Evolutionary conservation across 2,888 invertebrate genomes (phyloP), one percentile per base, ranked within the genome.

Genomic region (Spatulosminthurus flaviceps): DNA sequence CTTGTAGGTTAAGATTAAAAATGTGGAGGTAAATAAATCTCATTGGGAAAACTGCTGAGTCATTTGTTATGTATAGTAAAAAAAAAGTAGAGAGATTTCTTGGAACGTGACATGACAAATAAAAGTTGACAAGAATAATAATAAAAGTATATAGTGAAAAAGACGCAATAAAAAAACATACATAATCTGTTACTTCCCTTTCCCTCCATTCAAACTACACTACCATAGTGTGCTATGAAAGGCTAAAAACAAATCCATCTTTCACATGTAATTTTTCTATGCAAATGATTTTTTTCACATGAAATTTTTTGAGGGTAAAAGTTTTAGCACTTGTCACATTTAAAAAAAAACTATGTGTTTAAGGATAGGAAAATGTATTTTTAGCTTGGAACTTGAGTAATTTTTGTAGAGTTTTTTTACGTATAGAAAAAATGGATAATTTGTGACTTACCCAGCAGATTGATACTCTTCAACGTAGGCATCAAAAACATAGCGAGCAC

Each of bases 401-500:
- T 41, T 41, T 41, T 41, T 41, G 41, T 13, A 41, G 41, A 13
- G 16, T 51, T 51, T 51, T 19, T 51, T 51, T 51, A 51, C 2
- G 5, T 4, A 51, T 19, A 9, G 16, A 2, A 13, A 51, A 51
- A n/a, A n/a, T 51, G 19, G 24, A 51, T 19, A 51, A 4, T 2
- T 19, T 51, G 51, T 21, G n/a, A 19, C 71, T 83, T 81, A 85
- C 84, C 83, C 82, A 34, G 84, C 84, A 19, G 83, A 81, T 34
- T 82, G 82, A 67, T 85, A 85, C 61, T 85, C 85, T 43, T 85
- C 84, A 21, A 85, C 83, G 69, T 86, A 86, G 5, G 86, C 86
- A 78, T 86, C 86, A 81, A 86, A 86, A 24, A 86, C 82, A 81
- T 84, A 86, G 13, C 86, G 84, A 64, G 86, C 86, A 28, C 86